Percentiles rank a stretch among this genome's conserved stretches.
Evolutionary conservation across 1,140 invertebrate species (phyloP).

Genomic region (Anthonomus grandis): DNA sequence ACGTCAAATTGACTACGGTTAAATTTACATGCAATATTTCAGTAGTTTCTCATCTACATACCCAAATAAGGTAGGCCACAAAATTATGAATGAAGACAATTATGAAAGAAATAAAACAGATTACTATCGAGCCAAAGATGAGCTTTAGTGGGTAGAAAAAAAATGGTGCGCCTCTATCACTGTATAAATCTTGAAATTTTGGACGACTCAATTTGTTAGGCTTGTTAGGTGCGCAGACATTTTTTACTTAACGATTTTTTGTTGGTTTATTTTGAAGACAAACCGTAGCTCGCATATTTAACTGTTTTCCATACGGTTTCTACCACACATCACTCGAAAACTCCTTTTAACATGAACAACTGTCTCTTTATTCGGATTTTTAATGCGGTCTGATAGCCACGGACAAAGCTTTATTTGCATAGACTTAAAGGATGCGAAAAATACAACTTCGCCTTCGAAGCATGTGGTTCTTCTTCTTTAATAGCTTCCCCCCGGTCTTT

Average conservation of each 20-base stretch:
- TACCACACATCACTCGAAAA: conserved; percentile 11
- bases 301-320: neutral
- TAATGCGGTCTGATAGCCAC: conserved; percentile 27
- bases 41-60: no score
- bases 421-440: conserved; percentile 27
- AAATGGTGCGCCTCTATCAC: conserved; percentile 3
- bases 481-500: conserved; percentile 18
- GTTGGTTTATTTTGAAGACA: no score
- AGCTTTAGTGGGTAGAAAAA: conserved; percentile 5
- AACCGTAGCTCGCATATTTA: no score
- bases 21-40: no score
- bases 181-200: neutral
- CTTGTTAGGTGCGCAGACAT: conserved; percentile 5
- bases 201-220: conserved; percentile 10
- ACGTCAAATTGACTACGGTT: no score
- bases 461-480: conserved; percentile 20
- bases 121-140: conserved; percentile 7
- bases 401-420: conserved; percentile 29
- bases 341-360: conserved; percentile 21
- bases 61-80: neutral
- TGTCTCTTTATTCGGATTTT: conserved; percentile 33
- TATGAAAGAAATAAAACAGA: conserved; percentile 8
- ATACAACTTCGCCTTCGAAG: conserved; percentile 17
- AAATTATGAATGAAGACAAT: conserved; percentile 4
- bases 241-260: neutral